Base-by-base conservation (phyloP, 1,140 invertebrate genomes). In the Drosophila malerkotliana region DNA sequence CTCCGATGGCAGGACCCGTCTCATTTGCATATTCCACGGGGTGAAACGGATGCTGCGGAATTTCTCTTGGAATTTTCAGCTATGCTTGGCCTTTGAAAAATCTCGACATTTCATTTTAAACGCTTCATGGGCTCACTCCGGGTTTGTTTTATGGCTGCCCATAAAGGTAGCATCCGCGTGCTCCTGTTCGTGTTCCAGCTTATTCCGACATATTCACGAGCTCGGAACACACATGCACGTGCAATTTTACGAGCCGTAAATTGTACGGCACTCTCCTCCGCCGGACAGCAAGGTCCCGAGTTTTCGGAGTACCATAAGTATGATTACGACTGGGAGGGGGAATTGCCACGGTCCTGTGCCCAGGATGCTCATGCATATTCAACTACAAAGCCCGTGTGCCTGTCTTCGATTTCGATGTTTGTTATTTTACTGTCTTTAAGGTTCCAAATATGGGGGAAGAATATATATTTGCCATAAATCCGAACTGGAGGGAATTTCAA, bases 231-330 rank as follows among this genome's bases (percentile, higher is more conserved):
- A 68, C 52, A 59, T 52, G 55, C 49, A 76, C 61, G 63, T 61
- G 59, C 52, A 49, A 64, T 54, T 78, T 81, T 81, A 81, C 64
- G 66, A 81, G 73, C 82, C 80, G 82, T 72, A 87, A 85, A 87
- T 85, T 87, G 71, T 72, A 69, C 64, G 79, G 63, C 47, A 21
- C 78, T 45, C 55, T 66, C 28, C 34, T 15, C 32, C n/a, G 45
- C 47, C 63, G 63, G 63, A 53, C 63, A 49, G 56, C 58, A 63
- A 45, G 45, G 10, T 10, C 10, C 24, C 61, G 45, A 59, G 28
- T 44, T 64, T n/a, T 48, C 32, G 26, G 54, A 67, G 18, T 14
- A 41, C n/a, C 32, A 53, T 15, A 60, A 60, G 66, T 60, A 47
- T 71, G 34, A 72, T 72, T 54, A 68, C 64, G 64, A 24, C 28